These are phyloP conservation scores for Phortica okadai DNA, from an alignment of 2,888 invertebrate species.

Conservation along the genomic window DNA sequence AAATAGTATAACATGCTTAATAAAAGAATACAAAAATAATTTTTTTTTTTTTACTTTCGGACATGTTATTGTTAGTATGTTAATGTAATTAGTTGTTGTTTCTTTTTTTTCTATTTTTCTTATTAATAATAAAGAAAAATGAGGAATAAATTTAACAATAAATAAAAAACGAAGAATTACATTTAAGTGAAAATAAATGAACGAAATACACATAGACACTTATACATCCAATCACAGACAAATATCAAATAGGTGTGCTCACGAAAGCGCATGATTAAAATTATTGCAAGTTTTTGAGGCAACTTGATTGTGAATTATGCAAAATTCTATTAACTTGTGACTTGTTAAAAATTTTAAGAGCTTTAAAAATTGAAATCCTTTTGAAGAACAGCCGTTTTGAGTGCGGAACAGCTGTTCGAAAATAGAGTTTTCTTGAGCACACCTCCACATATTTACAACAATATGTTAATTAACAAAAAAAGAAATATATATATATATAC, in stretches of 20 bases:
- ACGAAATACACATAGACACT: constrained; percentile 16
- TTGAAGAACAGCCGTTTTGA: no score
- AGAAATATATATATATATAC: not conserved
- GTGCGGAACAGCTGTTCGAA: no score
- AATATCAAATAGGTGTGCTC: not conserved
- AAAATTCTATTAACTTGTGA: no score
- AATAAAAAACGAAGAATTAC: not conserved
- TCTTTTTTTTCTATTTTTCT: constrained; percentile 25
- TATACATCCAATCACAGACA: constrained; percentile 1
- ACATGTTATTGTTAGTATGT: constrained; percentile 3
- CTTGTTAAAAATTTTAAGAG: no score
- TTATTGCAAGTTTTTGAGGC: no score
- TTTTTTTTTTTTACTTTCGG: constrained; percentile 47
- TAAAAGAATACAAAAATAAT: constrained; percentile 44
- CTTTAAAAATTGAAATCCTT: no score
- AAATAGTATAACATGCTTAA: not conserved
- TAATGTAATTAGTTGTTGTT: constrained; percentile 34
- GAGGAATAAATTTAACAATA: not conserved
- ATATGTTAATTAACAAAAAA: no score
- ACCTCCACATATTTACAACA: no score
- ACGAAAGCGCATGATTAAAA: no score
- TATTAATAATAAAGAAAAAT: not conserved
- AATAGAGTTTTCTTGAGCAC: no score
- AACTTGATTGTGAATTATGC: no score
- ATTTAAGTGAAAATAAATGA: no score